Conservation (phyloP, 2,113 vertebrate species). For the Catharus bicknelli region DNA sequence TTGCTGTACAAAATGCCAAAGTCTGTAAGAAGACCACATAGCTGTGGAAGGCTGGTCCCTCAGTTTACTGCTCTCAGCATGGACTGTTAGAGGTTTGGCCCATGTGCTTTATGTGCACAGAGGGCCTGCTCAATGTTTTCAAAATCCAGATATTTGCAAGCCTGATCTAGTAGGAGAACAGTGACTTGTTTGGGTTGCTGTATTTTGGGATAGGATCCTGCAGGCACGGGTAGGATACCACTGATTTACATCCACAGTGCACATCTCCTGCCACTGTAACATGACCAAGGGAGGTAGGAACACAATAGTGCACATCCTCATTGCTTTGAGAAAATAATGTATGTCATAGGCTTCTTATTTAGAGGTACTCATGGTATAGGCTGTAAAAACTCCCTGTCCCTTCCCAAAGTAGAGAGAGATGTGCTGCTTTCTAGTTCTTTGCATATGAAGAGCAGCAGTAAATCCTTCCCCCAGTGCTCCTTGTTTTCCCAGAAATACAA, state of each 20-base stretch:
- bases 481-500: neutral
- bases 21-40: neutral
- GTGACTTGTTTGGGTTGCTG: neutral
- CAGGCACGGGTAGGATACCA: rapidly evolving
- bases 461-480: neutral
- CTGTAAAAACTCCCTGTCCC: neutral
- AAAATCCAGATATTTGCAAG: neutral
- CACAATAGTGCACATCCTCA: rapidly evolving
- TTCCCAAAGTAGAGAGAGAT: neutral
- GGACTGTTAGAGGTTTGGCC: neutral
- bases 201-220: neutral
- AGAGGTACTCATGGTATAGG: neutral
- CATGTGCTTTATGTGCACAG: neutral
- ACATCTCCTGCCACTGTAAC: neutral
- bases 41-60: neutral
- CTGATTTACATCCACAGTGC: neutral
- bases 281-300: neutral
- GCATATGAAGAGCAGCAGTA: neutral
- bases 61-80: neutral
- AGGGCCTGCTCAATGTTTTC: neutral
- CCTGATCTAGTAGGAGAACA: neutral
- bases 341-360: neutral
- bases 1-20: neutral
- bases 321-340: neutral
- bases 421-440: neutral